Evolutionary conservation across 2,888 invertebrate species (phyloP).

Genomic region (Agapostemon virescens): DNA sequence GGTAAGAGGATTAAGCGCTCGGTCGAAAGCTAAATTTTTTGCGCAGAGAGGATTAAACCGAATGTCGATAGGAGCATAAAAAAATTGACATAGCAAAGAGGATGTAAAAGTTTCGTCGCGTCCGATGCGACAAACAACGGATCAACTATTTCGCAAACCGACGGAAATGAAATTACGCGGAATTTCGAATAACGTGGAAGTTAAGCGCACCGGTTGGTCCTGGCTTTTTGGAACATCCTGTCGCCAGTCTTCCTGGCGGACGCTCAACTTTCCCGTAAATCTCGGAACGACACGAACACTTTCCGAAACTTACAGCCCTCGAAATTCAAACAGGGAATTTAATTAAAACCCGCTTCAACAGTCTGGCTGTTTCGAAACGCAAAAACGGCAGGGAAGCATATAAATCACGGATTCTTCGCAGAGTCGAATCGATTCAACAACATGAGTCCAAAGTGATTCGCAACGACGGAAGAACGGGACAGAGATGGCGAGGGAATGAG

Average conservation of each 20-base stretch:
- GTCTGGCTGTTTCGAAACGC: neutral
- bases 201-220: constrained; percentile 28
- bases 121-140: constrained; percentile 18
- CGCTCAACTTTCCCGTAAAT: constrained; percentile 24
- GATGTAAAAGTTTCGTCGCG: constrained; percentile 2
- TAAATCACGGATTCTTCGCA: neutral
- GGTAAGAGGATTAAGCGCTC: neutral
- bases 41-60: neutral
- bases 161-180: constrained; percentile 44
- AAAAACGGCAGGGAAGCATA: neutral
- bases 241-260: constrained; percentile 15
- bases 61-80: neutral
- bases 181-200: constrained; percentile 15
- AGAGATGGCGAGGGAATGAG: neutral
- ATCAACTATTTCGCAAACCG: constrained; percentile 29
- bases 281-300: constrained; percentile 11
- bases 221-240: constrained; percentile 32
- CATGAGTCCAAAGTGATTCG: neutral
- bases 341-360: neutral
- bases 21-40: neutral
- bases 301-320: constrained; percentile 15
- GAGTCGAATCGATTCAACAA: neutral
- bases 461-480: no score
- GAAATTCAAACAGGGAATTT: constrained; percentile 7
- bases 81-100: constrained; percentile 12